These are phyloP conservation scores for Porphyrio hochstetteri DNA, from an alignment of 2,113 vertebrate species.

Conservation along the genomic window DNA sequence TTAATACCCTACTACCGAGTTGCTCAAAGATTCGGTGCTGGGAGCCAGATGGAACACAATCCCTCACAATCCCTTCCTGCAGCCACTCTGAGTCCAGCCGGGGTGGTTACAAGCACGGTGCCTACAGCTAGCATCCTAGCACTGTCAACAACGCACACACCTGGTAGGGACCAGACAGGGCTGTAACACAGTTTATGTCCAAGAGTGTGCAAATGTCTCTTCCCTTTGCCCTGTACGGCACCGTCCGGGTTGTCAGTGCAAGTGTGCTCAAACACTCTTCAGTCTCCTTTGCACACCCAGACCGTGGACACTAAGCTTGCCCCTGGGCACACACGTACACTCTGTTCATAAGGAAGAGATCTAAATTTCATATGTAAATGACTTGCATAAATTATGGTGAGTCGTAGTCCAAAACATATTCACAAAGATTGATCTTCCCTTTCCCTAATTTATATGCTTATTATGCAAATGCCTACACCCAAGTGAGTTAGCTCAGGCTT, in stretches of 20 bases:
- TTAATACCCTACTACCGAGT: accelerated
- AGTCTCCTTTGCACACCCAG: background rate
- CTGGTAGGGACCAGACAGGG: background rate
- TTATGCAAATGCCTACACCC: background rate
- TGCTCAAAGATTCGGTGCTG: background rate
- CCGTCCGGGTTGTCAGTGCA: accelerated
- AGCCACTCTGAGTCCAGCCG: background rate
- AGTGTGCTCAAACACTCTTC: background rate
- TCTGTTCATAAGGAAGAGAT: background rate
- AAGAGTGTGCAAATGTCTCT: background rate
- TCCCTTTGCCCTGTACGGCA: background rate
- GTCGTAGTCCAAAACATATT: background rate
- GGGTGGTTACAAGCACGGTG: accelerated
- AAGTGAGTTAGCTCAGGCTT: background rate
- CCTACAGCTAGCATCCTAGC: background rate
- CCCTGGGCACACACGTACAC: background rate
- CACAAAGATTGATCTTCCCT: background rate
- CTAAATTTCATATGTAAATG: background rate
- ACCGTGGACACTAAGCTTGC: background rate
- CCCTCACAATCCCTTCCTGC: background rate
- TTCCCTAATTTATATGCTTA: background rate
- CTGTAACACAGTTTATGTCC: background rate
- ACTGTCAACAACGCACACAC: accelerated
- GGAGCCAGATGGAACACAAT: background rate
- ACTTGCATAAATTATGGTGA: background rate